phyloP scores from a whole-genome alignment of 1,140 invertebrate genomes.

The Solenopsis fugax region DNA sequence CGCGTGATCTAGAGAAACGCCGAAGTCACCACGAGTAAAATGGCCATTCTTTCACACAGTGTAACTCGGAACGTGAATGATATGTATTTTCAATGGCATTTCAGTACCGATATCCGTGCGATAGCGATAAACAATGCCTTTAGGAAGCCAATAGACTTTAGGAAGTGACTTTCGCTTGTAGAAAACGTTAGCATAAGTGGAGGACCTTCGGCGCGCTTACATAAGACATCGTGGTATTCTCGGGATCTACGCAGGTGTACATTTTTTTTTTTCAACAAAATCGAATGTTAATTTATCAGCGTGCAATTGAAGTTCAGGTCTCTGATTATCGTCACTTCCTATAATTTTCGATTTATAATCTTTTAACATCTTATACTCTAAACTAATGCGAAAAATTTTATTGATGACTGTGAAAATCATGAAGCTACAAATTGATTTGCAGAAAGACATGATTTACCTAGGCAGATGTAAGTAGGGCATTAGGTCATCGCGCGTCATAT shows the following conservation, averaged over 20 bases:
- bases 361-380: too few relatives aligned
- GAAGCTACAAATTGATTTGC: constrained; percentile 63
- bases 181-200: background rate
- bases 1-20: constrained; percentile 39
- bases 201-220: background rate
- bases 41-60: constrained; percentile 5
- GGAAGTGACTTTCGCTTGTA: constrained; percentile 25
- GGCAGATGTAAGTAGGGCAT: constrained; percentile 72
- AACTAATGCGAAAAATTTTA: background rate
- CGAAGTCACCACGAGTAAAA: constrained; percentile 19
- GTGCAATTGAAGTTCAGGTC: background rate
- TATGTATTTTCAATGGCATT: constrained; percentile 32
- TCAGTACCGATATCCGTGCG: background rate
- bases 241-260: background rate
- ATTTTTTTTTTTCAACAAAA: background rate
- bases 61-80: background rate
- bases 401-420: background rate
- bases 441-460: constrained; percentile 21
- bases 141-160: background rate
- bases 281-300: background rate
- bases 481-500: constrained; percentile 74
- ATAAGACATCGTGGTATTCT: constrained; percentile 2
- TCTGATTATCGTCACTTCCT: background rate
- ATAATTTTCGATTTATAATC: background rate
- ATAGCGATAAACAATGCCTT: constrained; percentile 14